Base-by-base conservation (phyloP, 1,140 invertebrate genomes). In the Tribolium madens region DNA sequence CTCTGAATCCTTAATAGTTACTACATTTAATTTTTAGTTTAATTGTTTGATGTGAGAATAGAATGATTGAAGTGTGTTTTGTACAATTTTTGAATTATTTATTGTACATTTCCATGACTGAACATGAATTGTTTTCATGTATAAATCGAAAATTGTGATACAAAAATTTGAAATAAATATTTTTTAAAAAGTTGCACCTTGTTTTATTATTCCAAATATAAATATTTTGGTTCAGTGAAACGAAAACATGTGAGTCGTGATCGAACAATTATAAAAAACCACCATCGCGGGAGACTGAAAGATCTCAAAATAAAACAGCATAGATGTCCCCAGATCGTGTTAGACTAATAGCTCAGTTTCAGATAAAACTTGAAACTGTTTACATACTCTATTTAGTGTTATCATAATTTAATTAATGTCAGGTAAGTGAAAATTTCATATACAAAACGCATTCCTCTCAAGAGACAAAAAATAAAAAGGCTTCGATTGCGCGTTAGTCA, bases 221-320 rank as follows among this genome's bases (percentile, higher is more conserved):
- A 50, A 7, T 15, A 42, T 42, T 42, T 42, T 42, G 36, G n/a
- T 31, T 31, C 6, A 6, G 26, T 42, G n/a, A 2, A 42, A 42
- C 7, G 36, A 4, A 42, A 42, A 42, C 36, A n/a, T 3, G 10
- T 26, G 50, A 64, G 57, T 64, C 57, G 57, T 18, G 31, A 64
- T 64, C 57, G 12, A 64, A 64, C 57, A 64, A 64, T 81, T 84
- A 81, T 78, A 81, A 84, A 83, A 84, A 80, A 78, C 36, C 36
- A 53, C 76, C 81, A 76, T 83, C 78, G 84, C 84, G 82, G 83
- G 83, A 84, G 83, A 84, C 79, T 81, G 78, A 79, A 81, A 81
- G 81, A 81, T 84, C 84, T 84, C 76, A 85, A 85, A 85, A 85
- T 85, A 85, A 85, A 84, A 85, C 84, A 83, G 83, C 82, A 83